Base-by-base conservation (phyloP, 2,888 invertebrate genomes). In the Volucella inanis region DNA sequence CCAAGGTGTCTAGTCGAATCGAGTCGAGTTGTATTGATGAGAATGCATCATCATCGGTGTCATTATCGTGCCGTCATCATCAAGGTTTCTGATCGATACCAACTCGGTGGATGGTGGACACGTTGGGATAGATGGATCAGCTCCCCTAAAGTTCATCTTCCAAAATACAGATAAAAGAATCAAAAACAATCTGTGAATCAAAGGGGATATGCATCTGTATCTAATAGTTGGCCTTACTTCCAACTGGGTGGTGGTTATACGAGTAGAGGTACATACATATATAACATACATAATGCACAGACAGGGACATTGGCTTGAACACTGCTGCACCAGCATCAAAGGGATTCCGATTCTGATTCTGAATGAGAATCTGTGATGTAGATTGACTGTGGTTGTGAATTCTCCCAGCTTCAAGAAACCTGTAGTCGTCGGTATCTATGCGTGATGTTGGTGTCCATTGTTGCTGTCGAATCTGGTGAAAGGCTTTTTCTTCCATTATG, bases 31-130 rank as follows among this genome's bases (percentile, higher is more conserved):
- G 6, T 31, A 31, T 31, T 31, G 31, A 57, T 59, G 18, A 55
- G 70, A 78, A 71, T 84, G 83, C 83, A 74, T 79, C 79, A 79
- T 84, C 83, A 84, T 84, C 74, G 74, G 65, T 61, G 54, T 79
- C 72, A 72, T 79, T 79, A 72, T 72, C 65, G 65, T 31, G 65
- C 45, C 45, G 43, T 49, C 49, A n/a, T n/a, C 49, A n/a, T 31
- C 15, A n/a, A 8, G 18, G 18, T 9, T 59, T 68, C 31, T 78
- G 68, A 77, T 62, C 68, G 54, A 59, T 61, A 77, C 70, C 57
- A 57, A 49, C 47, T 55, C 55, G 43, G 62, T 77, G 47, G 61
- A 83, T 78, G 55, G 54, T 31, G 31, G 6, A 31, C 31, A 77
- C 49, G 47, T 55, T 55, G 57, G 31, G 31, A 31, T 55, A 64